phyloP scores from a whole-genome alignment of 2,888 invertebrate genomes.

The Abscondita cerata region DNA sequence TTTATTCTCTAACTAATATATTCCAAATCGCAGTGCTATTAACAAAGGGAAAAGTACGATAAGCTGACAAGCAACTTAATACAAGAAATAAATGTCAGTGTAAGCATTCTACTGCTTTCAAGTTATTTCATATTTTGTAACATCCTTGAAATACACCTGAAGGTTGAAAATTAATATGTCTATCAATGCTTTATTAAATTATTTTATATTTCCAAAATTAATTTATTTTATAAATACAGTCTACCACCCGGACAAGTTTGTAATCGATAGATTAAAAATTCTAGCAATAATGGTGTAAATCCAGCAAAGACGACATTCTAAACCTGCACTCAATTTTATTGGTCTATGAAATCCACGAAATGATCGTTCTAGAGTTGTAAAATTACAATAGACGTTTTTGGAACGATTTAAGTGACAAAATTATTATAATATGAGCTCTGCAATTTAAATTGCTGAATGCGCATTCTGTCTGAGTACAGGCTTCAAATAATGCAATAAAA shows the following conservation, averaged over 20 bases:
- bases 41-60: slow-evolving; percentile 38
- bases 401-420: slow-evolving; percentile 27
- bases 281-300: no score
- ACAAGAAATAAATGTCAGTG: slow-evolving; percentile 40
- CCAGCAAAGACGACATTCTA: no score
- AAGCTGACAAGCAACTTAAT: slow-evolving; percentile 44
- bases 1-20: slow-evolving; percentile 35
- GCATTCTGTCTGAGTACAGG: slow-evolving; percentile 8
- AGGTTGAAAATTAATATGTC: no score
- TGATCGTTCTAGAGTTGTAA: neutral
- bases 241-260: no score
- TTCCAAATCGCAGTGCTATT: slow-evolving; percentile 33
- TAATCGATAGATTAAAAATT: no score
- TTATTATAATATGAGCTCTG: slow-evolving; percentile 19
- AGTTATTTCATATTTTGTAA: no score
- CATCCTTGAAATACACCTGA: no score
- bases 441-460: slow-evolving; percentile 22
- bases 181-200: no score
- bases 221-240: no score
- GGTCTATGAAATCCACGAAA: no score
- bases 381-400: slow-evolving; percentile 12
- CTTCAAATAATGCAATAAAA: slow-evolving; percentile 19
- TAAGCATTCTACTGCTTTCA: slow-evolving; percentile 19
- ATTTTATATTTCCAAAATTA: no score
- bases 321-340: no score